These are phyloP conservation scores for Acleris laterana DNA, from an alignment of 2,888 invertebrate species.

Conservation along the genomic window DNA sequence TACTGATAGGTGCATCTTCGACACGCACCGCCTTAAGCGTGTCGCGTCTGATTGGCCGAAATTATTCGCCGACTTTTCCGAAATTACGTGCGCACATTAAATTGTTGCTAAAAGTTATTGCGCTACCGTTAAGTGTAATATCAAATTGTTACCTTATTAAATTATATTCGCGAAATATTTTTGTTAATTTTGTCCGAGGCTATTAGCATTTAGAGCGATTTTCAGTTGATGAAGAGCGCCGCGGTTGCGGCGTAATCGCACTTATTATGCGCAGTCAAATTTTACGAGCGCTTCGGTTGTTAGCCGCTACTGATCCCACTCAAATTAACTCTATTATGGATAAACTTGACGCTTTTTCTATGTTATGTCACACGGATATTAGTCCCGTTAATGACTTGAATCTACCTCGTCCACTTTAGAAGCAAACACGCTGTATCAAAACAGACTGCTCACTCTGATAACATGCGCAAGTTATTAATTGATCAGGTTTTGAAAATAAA, in stretches of 20 bases:
- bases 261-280: constrained; percentile 82
- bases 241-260: constrained; percentile 69
- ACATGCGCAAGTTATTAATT: background rate
- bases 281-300: constrained; percentile 79
- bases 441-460: too few species aligned
- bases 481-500: constrained; percentile 14
- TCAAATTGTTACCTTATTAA: constrained; percentile 71
- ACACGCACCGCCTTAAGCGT: constrained; percentile 36
- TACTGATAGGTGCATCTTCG: constrained; percentile 35
- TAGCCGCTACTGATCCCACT: constrained; percentile 70
- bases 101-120: constrained; percentile 60
- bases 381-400: constrained; percentile 58
- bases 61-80: constrained; percentile 30
- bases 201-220: constrained; percentile 79
- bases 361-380: constrained; percentile 62
- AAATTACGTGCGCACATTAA: constrained; percentile 54
- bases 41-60: constrained; percentile 35
- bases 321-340: constrained; percentile 71
- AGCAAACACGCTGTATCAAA: too few species aligned
- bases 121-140: constrained; percentile 50
- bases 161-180: constrained; percentile 72
- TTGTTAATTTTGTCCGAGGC: constrained; percentile 67
- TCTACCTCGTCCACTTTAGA: constrained; percentile 1
- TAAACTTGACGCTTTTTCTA: constrained; percentile 63
- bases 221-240: constrained; percentile 77